Conservation (phyloP, 2,113 vertebrate species). For the Astatoreochromis straeleni region DNA sequence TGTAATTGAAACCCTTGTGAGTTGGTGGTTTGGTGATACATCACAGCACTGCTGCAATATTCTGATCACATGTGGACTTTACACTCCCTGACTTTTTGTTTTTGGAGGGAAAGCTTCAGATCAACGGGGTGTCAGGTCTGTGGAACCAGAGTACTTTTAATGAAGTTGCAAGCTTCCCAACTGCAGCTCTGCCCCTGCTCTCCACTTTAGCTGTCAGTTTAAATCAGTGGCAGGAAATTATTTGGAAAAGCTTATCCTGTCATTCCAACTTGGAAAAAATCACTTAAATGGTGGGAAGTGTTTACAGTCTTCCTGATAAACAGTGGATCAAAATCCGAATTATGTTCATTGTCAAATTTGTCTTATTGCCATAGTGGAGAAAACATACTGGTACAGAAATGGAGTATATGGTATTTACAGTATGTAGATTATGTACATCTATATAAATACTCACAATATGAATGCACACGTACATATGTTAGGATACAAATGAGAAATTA, state of each 20-base stretch:
- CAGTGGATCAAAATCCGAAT: neutral
- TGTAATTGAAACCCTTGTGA: constrained; percentile 43
- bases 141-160: neutral
- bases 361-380: neutral
- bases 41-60: neutral
- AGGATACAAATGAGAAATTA: neutral
- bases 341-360: neutral
- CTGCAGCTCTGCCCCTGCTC: neutral
- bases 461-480: neutral
- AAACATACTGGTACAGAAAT: neutral
- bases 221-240: neutral
- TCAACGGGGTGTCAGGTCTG: neutral
- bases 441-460: neutral
- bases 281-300: neutral
- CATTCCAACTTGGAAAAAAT: neutral
- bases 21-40: neutral
- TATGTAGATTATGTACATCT: neutral
- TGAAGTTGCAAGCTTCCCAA: neutral
- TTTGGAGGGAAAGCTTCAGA: neutral
- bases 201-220: neutral
- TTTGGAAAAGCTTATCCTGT: neutral
- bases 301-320: neutral
- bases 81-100: neutral
- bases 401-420: neutral
- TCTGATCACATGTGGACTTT: neutral